Base-by-base conservation (phyloP, 2,113 vertebrate species). In the Podocnemis expansa region DNA sequence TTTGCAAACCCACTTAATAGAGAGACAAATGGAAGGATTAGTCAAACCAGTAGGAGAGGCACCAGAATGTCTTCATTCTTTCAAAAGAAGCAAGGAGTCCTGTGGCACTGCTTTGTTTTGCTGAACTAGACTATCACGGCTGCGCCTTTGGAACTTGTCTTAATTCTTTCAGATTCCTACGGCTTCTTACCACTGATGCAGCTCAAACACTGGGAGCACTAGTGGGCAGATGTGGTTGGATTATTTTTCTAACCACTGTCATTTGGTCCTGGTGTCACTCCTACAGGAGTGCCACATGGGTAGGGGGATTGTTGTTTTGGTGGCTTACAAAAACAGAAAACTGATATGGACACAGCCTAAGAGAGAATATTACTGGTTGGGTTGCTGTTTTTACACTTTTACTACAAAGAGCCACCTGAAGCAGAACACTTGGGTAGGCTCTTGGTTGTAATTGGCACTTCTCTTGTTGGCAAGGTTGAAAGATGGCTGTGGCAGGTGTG, bases 1-100 rank as follows among this genome's bases (percentile, higher is more conserved):
- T 45, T 25, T 14, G 41, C 24, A 76, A 76, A 76, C 24, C 12
- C 45, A 6, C 25, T 16, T 27, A 75, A 10, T 24, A 29, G 2
- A 1, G 45, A 43, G n/a, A 55, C 55, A 13, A 0, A 0, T 2
- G n/a, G 41, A 34, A 56, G 79, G 47, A 0, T 0, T n/a, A 41
- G 4, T 76, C 4, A 8, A 4, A 56, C n/a, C n/a, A 41, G 9
- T 78, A 54, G 10, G 34, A 56, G 25, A 56, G 10, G 73, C 41
- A 10, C n/a, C 49, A 49, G 5, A 25, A 58, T 89, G 78, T 14
- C 60, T 75, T 76, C 27, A 27, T 12, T 45, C 11, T 79, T n/a
- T n/a, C n/a, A n/a, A n/a, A n/a, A n/a, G n/a, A n/a, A n/a, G n/a
- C n/a, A n/a, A n/a, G n/a, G n/a, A n/a, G n/a, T n/a, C n/a, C n/a